Base-by-base conservation (phyloP, 2,113 vertebrate genomes). In the Psilopsiagon aymara region DNA sequence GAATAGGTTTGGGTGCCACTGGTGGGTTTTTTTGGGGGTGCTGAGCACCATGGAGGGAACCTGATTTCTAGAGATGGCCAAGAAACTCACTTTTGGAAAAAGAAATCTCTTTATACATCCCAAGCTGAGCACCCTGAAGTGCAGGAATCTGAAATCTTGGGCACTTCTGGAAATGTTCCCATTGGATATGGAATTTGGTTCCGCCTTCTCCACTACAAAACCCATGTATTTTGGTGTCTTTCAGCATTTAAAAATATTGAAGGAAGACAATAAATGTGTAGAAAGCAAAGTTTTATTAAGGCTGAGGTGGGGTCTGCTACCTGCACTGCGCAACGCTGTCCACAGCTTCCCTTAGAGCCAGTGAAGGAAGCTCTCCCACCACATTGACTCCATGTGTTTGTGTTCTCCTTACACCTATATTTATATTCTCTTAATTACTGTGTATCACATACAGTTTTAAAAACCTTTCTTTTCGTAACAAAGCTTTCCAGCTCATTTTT, bases 371-470 rank as follows among this genome's bases (percentile, higher is more conserved):
- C 49, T 89, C 84, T 89, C 28, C 46, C 63, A 79, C 76, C 63
- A 75, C 27, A 66, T 18, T 0, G 3, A 71, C 78, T 92, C 44
- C 10, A 0, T 70, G 44, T 57, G 43, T 82, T 82, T 92, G 43
- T 93, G 91, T 90, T 69, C 73, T 66, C 20, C 73, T 90, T 94
- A 69, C 83, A 80, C 46, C 52, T 86, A 63, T 66, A 47, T 82
- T 93, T 96, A 78, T 92, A 75, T 80, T 87, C 11, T 80, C 59
- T 95, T 96, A 93, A 96, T 96, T 97, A 97, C 85, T 95, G 96
- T 93, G 94, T 92, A 94, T 94, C 85, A 66, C 73, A 85, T 85
- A 63, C 79, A 83, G 84, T 74, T 88, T 96, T 92, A 17, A 93
- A 95, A 90, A 66, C 52, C 83, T 94, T 94, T 95, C 59, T 96